Percentiles rank a stretch among this genome's conserved stretches.
Conservation (phyloP, 2,888 invertebrate species). For the Hypsopygia costalis region DNA sequence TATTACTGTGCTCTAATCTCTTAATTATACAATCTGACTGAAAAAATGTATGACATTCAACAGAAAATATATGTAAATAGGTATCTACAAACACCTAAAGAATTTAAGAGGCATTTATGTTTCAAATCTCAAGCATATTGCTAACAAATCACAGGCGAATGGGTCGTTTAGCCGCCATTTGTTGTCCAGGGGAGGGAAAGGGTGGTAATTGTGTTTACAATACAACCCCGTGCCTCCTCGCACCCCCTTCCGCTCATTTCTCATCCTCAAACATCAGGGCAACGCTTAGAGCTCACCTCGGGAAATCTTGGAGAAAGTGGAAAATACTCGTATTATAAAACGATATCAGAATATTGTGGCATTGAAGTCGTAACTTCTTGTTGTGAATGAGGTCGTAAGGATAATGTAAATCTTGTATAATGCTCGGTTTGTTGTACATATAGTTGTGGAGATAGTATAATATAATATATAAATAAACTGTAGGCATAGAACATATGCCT, state of each 20-base stretch:
- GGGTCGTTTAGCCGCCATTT: constrained; percentile 78
- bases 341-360: constrained; percentile 18
- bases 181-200: constrained; percentile 51
- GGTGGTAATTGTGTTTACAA: constrained; percentile 73
- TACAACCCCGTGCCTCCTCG: constrained; percentile 40
- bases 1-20: no score
- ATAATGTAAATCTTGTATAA: no score
- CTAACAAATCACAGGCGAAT: constrained; percentile 78
- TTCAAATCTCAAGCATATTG: constrained; percentile 77
- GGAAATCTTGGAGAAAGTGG: constrained; percentile 51
- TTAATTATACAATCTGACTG: constrained; percentile 24
- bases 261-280: constrained; percentile 65
- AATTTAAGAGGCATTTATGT: constrained; percentile 61
- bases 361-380: constrained; percentile 5
- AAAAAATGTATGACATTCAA: constrained; percentile 23
- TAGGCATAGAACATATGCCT: no score
- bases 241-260: constrained; percentile 63
- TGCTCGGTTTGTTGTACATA: no score
- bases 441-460: no score
- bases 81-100: constrained; percentile 35
- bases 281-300: constrained; percentile 67
- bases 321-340: constrained; percentile 37
- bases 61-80: no score
- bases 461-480: no score
- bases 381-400: neutral